Evolutionary conservation across 2,797 vertebrate genomes (phyloP), one percentile per base, ranked within the genome.

Genomic region (Synaphobranchus kaupii): DNA sequence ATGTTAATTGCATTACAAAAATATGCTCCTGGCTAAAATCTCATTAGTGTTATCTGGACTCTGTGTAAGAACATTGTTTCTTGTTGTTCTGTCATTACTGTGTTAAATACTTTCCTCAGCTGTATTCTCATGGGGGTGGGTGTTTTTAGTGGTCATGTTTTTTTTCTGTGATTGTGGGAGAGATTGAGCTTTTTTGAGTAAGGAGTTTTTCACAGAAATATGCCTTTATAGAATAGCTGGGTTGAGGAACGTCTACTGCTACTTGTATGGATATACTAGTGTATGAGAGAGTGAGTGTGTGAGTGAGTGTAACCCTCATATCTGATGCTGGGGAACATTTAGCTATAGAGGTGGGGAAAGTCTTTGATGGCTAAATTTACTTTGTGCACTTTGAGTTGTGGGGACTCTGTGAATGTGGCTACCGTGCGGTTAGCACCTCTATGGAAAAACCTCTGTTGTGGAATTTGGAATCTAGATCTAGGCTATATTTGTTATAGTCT

Each of bases 31-130:
- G 34, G 82, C 71, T 56, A 25, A 85, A 85, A 54, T 76, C 73
- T 86, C 71, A 80, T 84, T 88, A 86, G 80, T 84, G 44, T 83
- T 82, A 63, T 89, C 86, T 88, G 34, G 92, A 88, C 44, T 86
- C 84, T 84, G 81, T 88, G 83, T 81, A 47, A 86, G 84, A 39
- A 56, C 85, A 81, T 31, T 28, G 34, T 44, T 76, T 73, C 17
- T 22, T 47, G 7, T n/a, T 34, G 73, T 47, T 56, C 48, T 52
- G 25, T 54, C 15, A 12, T 56, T 52, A 7, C 76, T 22, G 13
- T 56, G 22, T 58, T 47, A 84, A 76, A 76, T 76, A 76, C 73
- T 34, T 34, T 39, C 73, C 34, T 44, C 73, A 17, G 17, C 73
- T 76, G 13, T n/a, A 44, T 76, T 76, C 73, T 34, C 73, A 76